These are phyloP conservation scores for Choloepus didactylus DNA, from an alignment of 2,797 vertebrate species.

Conservation along the genomic window DNA sequence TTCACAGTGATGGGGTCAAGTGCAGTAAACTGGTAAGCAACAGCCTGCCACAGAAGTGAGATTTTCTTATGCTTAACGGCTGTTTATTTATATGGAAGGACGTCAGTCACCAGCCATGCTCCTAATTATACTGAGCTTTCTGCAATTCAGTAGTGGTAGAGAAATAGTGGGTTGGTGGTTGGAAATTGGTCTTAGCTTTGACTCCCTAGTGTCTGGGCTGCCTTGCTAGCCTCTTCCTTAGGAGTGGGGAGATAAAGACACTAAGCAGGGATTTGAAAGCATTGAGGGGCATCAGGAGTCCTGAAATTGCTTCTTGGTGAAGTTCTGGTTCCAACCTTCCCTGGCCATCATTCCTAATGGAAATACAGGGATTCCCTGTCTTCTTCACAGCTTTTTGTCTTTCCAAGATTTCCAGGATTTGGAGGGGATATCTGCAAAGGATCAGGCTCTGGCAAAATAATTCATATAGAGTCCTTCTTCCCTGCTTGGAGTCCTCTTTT, in stretches of 20 bases:
- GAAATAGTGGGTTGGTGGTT: background rate
- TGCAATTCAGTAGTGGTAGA: background rate
- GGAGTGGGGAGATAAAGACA: background rate
- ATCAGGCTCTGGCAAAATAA: background rate
- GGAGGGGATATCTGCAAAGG: background rate
- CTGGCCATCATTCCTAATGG: background rate
- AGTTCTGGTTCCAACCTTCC: background rate
- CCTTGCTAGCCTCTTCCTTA: background rate
- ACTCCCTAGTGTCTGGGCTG: background rate
- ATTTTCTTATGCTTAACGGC: background rate
- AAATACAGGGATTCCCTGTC: background rate
- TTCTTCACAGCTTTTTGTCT: background rate
- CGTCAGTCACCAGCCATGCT: background rate
- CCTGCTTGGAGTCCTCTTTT: background rate
- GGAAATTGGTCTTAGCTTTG: background rate
- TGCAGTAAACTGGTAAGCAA: background rate
- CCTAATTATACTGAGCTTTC: background rate
- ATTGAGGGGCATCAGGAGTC: background rate
- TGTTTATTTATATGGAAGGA: background rate
- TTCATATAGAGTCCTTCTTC: background rate
- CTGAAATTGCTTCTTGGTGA: constrained; percentile 32
- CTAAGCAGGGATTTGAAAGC: background rate
- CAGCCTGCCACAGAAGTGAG: background rate
- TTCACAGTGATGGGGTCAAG: background rate
- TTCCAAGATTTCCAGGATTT: background rate